A percentile compares a stretch with the other conserved stretches of the same genome.
phyloP scores from a whole-genome alignment of 2,113 vertebrate species.

The Cephalopterus ornatus region DNA sequence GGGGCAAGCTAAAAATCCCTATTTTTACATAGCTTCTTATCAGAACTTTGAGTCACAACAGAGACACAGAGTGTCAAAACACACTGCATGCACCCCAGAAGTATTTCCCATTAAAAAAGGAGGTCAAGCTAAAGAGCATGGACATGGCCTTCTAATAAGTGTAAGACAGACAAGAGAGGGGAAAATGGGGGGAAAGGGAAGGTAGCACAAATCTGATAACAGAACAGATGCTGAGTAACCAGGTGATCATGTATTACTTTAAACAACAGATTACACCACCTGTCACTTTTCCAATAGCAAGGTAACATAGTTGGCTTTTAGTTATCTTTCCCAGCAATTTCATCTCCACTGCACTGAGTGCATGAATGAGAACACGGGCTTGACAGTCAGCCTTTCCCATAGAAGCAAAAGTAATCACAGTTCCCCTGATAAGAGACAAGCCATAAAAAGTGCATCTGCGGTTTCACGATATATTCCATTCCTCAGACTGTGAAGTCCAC shows the following conservation, averaged over 20 bases:
- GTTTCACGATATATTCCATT: background rate
- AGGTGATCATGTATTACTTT: background rate
- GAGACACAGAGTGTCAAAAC: background rate
- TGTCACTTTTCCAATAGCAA: background rate
- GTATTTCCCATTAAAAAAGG: background rate
- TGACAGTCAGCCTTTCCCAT: background rate
- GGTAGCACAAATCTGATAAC: background rate
- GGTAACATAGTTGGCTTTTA: background rate
- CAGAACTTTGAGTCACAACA: background rate
- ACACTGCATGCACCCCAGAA: background rate
- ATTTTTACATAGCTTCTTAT: background rate
- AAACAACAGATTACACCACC: background rate
- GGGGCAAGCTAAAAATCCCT: background rate
- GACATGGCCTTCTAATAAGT: background rate
- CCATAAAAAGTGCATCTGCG: background rate
- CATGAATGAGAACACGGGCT: background rate
- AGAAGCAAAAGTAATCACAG: background rate
- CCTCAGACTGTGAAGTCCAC: background rate
- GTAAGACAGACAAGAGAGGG: background rate
- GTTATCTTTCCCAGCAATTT: slow-evolving; percentile 7
- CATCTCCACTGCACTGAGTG: background rate
- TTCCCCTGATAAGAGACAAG: background rate
- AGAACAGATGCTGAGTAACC: background rate
- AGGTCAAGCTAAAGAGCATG: background rate
- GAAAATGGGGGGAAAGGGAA: background rate